Evolutionary conservation across 1,140 invertebrate genomes (phyloP).

Genomic region (Lepidotrigona ventralis): DNA sequence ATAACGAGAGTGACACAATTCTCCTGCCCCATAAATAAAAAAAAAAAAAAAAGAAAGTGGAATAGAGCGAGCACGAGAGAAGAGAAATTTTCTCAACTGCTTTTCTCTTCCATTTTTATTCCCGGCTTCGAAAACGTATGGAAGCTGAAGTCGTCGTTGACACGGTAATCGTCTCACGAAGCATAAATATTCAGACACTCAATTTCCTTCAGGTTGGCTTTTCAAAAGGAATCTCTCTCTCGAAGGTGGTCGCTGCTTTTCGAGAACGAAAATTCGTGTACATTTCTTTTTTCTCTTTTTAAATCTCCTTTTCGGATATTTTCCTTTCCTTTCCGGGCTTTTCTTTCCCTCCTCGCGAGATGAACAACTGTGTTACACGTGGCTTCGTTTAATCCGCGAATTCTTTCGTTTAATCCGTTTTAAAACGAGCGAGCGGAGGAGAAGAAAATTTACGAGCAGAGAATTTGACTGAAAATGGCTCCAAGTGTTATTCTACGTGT

Average conservation of each 20-base stretch:
- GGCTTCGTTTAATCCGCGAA: too few species aligned
- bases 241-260: background rate
- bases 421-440: too few species aligned
- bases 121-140: background rate
- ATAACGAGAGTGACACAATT: background rate
- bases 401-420: too few species aligned
- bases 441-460: too few species aligned
- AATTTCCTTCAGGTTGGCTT: background rate
- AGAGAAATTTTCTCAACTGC: background rate
- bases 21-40: background rate
- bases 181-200: conserved; percentile 1
- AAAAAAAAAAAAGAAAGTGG: background rate
- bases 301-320: too few species aligned
- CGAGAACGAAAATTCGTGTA: background rate
- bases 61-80: too few species aligned
- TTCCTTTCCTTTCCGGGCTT: background rate
- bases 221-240: background rate
- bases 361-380: too few species aligned
- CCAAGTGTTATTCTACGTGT: background rate
- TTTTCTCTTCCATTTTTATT: too few species aligned
- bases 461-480: background rate
- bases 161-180: conserved; percentile 13
- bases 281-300: too few species aligned
- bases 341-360: too few species aligned
- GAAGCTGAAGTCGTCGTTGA: background rate